A percentile compares a stretch with the other conserved stretches of the same genome.
phyloP scores from a whole-genome alignment of 2,797 vertebrate species.

The Miichthys miiuy region DNA sequence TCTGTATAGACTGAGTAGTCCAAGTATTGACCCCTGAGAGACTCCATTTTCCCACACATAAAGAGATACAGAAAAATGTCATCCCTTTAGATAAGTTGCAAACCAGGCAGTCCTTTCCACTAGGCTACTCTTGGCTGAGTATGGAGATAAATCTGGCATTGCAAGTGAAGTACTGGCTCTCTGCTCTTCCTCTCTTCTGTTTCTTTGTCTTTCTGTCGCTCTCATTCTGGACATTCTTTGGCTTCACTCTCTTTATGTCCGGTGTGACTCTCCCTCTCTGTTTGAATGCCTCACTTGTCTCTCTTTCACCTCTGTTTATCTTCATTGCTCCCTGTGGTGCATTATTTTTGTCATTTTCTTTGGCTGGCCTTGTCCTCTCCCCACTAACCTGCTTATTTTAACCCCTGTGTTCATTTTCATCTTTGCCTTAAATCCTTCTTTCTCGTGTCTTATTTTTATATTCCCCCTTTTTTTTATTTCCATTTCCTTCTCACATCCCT shows the following conservation, averaged over 20 bases:
- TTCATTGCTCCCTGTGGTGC: conserved; percentile 46
- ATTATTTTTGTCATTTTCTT: conserved; percentile 62
- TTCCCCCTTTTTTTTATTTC: conserved; percentile 41
- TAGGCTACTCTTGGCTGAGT: conserved; percentile 57
- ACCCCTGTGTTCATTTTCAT: conserved; percentile 38
- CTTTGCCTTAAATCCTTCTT: conserved; percentile 43
- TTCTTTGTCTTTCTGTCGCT: conserved; percentile 60
- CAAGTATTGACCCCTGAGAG: conserved; percentile 35
- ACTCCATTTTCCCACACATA: conserved; percentile 29
- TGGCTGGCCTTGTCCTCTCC: conserved; percentile 47
- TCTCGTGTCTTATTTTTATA: conserved; percentile 35
- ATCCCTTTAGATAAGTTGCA: conserved; percentile 44
- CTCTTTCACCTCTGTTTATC: conserved; percentile 62
- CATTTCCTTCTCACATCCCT: conserved; percentile 23
- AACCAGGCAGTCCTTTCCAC: conserved; percentile 52
- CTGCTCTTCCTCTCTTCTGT: conserved; percentile 59
- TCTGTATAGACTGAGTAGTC: conserved; percentile 13
- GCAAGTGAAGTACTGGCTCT: conserved; percentile 57
- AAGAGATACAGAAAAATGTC: conserved; percentile 44
- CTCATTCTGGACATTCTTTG: conserved; percentile 76
- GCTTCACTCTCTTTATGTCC: conserved; percentile 69
- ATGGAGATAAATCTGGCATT: conserved; percentile 62
- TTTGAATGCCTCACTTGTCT: conserved; percentile 67
- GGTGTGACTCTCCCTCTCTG: conserved; percentile 56
- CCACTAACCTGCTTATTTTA: conserved; percentile 34